A percentile compares a stretch with the other conserved stretches of the same genome.
These are phyloP conservation scores for Brachionus rubens DNA, from an alignment of 1,140 invertebrate genomes.

Conservation along the genomic window DNA sequence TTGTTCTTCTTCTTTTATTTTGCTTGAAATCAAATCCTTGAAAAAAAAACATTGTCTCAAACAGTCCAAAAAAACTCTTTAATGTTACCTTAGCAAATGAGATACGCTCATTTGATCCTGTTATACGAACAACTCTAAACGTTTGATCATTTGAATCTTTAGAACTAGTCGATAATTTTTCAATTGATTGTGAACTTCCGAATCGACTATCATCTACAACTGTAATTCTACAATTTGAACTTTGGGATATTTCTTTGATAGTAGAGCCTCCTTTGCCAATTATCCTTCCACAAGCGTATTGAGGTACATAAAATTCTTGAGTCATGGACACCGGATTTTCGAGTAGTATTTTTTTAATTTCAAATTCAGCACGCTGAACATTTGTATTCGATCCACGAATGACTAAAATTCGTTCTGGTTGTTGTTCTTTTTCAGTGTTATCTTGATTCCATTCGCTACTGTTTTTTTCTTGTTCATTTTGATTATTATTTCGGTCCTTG, in stretches of 20 bases:
- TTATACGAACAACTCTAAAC: neutral
- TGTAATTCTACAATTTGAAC: conserved; percentile 16
- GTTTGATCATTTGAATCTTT: neutral
- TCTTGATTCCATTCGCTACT: neutral
- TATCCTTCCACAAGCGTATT: conserved; percentile 59
- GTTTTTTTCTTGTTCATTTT: neutral
- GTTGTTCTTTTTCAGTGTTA: neutral
- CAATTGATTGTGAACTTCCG: neutral
- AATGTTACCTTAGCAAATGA: conserved; percentile 15
- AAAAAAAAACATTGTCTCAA: neutral
- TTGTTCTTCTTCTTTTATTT: conserved; percentile 36
- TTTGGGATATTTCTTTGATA: conserved; percentile 62
- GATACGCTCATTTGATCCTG: neutral
- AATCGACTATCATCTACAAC: neutral
- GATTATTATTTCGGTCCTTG: neutral
- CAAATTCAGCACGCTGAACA: conserved; percentile 20
- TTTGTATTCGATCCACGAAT: conserved; percentile 27
- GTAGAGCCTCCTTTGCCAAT: conserved; percentile 69
- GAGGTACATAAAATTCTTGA: conserved; percentile 56
- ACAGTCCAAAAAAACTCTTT: neutral
- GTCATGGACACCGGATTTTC: neutral
- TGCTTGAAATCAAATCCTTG: neutral
- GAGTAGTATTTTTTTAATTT: conserved; percentile 28
- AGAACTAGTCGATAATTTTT: neutral
- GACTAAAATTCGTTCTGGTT: neutral